These are phyloP conservation scores for Hirtodrosophila trivittata DNA, from an alignment of 2,888 invertebrate species.

Conservation along the genomic window DNA sequence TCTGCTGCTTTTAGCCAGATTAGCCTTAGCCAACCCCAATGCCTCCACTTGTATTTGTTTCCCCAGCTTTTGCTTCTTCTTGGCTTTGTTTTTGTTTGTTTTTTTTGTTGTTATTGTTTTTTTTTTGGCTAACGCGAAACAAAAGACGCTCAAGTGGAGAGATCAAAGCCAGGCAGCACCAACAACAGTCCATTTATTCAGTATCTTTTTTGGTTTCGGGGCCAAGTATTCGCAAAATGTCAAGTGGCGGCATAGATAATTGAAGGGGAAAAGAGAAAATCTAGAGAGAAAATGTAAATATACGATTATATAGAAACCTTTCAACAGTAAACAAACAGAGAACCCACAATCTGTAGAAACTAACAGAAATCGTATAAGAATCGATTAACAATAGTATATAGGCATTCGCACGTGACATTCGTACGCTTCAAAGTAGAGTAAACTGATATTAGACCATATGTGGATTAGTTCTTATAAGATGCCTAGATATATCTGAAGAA, in stretches of 20 bases:
- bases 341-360: too few species aligned
- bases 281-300: slow-evolving; percentile 5
- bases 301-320: slow-evolving; percentile 4
- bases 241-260: slow-evolving; percentile 57
- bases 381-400: too few species aligned
- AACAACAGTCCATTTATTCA: too few species aligned
- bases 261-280: slow-evolving; percentile 38
- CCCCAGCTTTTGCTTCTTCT: slow-evolving; percentile 1
- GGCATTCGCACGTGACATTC: too few species aligned
- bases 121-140: slow-evolving; percentile 34
- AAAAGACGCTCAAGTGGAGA: slow-evolving; percentile 53
- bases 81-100: slow-evolving; percentile 13
- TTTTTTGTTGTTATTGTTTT: slow-evolving; percentile 20
- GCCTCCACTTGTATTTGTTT: too few species aligned
- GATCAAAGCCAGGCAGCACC: slow-evolving; percentile 46
- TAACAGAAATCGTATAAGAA: too few species aligned
- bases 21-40: slow-evolving; percentile 20
- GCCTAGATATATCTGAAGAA: too few species aligned
- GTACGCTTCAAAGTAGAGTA: too few species aligned
- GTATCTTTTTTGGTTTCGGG: slow-evolving; percentile 26
- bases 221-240: slow-evolving; percentile 59
- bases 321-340: too few species aligned
- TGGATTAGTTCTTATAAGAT: too few species aligned
- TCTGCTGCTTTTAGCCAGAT: slow-evolving; percentile 59
- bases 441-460: too few species aligned